These are phyloP conservation scores for Hybos culiciformis DNA, from an alignment of 2,888 invertebrate genomes.

Conservation along the genomic window DNA sequence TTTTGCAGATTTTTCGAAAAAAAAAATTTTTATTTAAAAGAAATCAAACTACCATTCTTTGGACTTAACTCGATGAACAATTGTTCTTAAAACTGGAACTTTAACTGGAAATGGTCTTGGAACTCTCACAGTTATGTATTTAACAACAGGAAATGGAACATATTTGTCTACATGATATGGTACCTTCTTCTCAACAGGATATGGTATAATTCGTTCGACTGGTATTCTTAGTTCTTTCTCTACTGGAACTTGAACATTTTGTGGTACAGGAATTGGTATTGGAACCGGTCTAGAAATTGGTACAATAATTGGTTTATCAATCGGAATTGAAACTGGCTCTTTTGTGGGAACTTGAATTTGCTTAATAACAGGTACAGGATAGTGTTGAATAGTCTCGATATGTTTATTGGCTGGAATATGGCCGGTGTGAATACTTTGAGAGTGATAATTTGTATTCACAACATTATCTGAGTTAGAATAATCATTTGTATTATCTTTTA, in stretches of 20 bases:
- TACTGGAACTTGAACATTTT: slow-evolving; percentile 57
- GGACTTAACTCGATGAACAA: slow-evolving; percentile 40
- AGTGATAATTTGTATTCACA: too few relatives aligned
- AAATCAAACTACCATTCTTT: slow-evolving; percentile 24
- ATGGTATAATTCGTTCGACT: slow-evolving; percentile 49
- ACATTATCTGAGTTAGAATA: too few relatives aligned
- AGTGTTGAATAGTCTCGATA: slow-evolving; percentile 44
- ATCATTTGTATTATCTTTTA: too few relatives aligned
- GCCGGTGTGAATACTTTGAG: background rate
- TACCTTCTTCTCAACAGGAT: slow-evolving; percentile 54
- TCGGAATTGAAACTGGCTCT: slow-evolving; percentile 56
- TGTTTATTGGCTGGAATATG: slow-evolving; percentile 27
- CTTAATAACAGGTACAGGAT: slow-evolving; percentile 51
- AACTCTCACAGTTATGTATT: slow-evolving; percentile 61
- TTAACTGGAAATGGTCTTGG: slow-evolving; percentile 68
- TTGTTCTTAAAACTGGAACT: slow-evolving; percentile 52
- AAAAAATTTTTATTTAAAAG: background rate
- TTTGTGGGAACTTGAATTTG: slow-evolving; percentile 58
- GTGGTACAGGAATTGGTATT: slow-evolving; percentile 59
- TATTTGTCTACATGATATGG: slow-evolving; percentile 67
- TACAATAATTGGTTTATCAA: slow-evolving; percentile 62
- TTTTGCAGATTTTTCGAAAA: background rate
- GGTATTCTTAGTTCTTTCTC: slow-evolving; percentile 49
- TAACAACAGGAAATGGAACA: slow-evolving; percentile 54
- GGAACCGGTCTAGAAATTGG: slow-evolving; percentile 65